phyloP scores from a whole-genome alignment of 2,113 vertebrate genomes.

The Eurypyga helias region DNA sequence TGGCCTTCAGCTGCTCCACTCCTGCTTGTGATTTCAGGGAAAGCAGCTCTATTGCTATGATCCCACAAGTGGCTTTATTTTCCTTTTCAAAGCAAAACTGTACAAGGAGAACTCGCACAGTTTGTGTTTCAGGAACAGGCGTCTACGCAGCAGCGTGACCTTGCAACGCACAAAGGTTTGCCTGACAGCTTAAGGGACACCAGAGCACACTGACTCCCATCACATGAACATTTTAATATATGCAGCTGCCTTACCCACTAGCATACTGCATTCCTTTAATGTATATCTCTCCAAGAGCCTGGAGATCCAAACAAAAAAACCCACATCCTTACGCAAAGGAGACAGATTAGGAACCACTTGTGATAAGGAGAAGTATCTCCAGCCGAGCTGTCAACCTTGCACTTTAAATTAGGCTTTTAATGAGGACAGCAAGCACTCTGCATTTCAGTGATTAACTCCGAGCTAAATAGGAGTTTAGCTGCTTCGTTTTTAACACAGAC shows the following conservation, averaged over 20 bases:
- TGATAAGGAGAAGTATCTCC: neutral
- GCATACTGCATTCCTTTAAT: neutral
- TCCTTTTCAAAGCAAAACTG: neutral
- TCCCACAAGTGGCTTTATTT: neutral
- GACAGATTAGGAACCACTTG: neutral
- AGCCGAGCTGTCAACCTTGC: slow-evolving; percentile 13
- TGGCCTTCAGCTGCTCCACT: neutral
- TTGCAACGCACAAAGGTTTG: neutral
- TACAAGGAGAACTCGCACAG: neutral
- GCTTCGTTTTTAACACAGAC: neutral
- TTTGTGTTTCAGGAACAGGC: neutral
- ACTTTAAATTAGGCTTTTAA: slow-evolving; percentile 27
- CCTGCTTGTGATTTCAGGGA: neutral
- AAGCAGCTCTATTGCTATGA: neutral
- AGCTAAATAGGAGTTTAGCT: neutral
- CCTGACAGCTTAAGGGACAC: neutral
- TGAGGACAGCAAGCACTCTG: neutral
- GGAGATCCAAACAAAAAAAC: neutral
- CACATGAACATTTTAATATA: neutral
- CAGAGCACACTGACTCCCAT: neutral
- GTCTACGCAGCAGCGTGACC: neutral
- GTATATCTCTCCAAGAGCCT: neutral
- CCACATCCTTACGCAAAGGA: neutral
- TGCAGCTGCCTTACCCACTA: neutral
- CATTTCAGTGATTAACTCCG: neutral